Evolutionary conservation across 2,113 vertebrate genomes (phyloP), one percentile per base, ranked within the genome.

Genomic region (Peromyscus maniculatus): DNA sequence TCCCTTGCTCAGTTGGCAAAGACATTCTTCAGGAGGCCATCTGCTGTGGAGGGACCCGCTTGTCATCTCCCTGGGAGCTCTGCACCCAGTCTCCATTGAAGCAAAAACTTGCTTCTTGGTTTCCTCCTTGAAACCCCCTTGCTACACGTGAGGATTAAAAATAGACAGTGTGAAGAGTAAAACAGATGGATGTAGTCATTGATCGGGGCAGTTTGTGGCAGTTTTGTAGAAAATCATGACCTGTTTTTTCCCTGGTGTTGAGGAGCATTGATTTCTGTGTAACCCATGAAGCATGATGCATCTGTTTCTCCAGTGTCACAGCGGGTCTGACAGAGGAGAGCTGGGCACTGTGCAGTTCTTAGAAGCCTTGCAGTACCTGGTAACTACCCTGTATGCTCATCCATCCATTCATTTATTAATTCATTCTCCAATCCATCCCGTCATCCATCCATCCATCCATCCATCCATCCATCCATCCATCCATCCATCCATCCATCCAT

Each of bases 251-350:
- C 86, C 92, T 80, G 87, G 55, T 62, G 43, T 46, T 2, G 36
- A 12, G 7, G 91, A 19, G 31, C 52, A 15, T 22, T 52, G 96
- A 88, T 87, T 84, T 93, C 88, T 2, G 5, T 52, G 78, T 24
- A 17, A 22, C 17, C 55, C 5, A 0, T 0, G 5, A 86, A 92
- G 89, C 3, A 0, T 46, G 3, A 7, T 24, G 59, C 0, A 0
- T 55, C 71, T 39, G 1, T 59, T 26, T 75, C 39, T 3, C 7
- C 8, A 2, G 31, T 19, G 1, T 67, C 22, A 55, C 2, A 3
- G 11, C 62, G 0, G 77, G 87, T 7, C 31, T 0, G 16, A 59
- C 36, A 2, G 1, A 1, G 3, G 52, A 59, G 46, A 55, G 7
- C 33, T 33, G 12, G 84, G 16, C 12, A 0, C 1, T 43, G 12